Percentiles rank a stretch among this genome's conserved stretches.
These are phyloP conservation scores for Hirtodrosophila cameraria DNA, from an alignment of 2,888 invertebrate genomes.

Conservation along the genomic window DNA sequence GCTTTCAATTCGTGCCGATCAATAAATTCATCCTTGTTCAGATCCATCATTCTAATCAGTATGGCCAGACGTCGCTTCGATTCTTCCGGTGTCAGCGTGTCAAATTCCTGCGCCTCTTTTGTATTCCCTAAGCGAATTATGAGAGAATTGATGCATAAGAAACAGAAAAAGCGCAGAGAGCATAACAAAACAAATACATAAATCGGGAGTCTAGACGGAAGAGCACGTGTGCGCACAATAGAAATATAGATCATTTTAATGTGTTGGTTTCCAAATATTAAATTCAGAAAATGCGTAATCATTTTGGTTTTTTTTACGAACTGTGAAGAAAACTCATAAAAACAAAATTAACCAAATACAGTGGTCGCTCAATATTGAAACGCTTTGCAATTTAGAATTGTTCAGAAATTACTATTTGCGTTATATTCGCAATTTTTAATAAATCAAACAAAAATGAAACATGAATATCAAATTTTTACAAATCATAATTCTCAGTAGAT, in stretches of 20 bases:
- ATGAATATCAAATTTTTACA: too few species aligned
- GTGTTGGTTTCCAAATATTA: constrained; percentile 37
- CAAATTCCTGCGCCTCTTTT: constrained; percentile 96
- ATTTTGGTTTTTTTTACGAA: constrained; percentile 16
- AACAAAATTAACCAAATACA: neutral
- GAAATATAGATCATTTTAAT: constrained; percentile 25
- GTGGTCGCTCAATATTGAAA: too few species aligned
- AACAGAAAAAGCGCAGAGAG: neutral
- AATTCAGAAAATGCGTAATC: constrained; percentile 14
- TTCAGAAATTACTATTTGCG: too few species aligned
- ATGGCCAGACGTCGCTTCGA: constrained; percentile 90
- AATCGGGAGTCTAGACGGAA: constrained; percentile 1
- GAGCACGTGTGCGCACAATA: constrained; percentile 49
- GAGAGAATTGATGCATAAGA: constrained; percentile 16
- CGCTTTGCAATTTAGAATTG: too few species aligned
- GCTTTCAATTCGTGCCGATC: constrained; percentile 92
- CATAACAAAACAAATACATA: constrained; percentile 3
- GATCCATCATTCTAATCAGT: constrained; percentile 94
- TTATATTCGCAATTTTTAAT: too few species aligned
- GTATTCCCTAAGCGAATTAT: constrained; percentile 88
- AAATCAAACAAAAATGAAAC: too few species aligned
- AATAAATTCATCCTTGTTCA: constrained; percentile 91
- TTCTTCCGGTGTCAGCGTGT: constrained; percentile 93
- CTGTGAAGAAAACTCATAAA: constrained; percentile 25
- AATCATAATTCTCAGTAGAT: too few species aligned